Conservation (phyloP, 2,888 invertebrate species). For the Stomorhina lunata region DNA sequence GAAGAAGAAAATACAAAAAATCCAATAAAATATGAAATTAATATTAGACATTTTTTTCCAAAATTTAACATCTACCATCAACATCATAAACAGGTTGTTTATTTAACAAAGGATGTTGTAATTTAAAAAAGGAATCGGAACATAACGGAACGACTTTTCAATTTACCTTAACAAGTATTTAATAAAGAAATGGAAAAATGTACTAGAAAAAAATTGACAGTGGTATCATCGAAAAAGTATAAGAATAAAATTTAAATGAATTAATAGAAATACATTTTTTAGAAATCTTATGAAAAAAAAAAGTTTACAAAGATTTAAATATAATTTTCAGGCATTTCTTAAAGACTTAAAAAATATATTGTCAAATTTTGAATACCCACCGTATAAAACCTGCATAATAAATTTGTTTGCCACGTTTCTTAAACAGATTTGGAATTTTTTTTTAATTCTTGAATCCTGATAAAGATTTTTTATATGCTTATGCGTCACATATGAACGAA, state of each 20-base stretch:
- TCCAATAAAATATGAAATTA: conserved; percentile 54
- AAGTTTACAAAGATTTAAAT: neutral
- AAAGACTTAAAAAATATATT: neutral
- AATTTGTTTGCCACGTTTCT: conserved; percentile 48
- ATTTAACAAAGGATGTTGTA: conserved; percentile 30
- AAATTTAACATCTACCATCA: neutral
- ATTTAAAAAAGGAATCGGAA: conserved; percentile 11
- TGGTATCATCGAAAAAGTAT: neutral
- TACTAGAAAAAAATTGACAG: neutral
- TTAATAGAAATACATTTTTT: neutral
- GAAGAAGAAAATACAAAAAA: neutral
- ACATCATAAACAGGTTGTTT: conserved; percentile 48
- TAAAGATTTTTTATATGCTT: neutral
- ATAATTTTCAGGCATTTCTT: neutral
- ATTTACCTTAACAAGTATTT: conserved; percentile 27
- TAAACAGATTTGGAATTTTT: conserved; percentile 50
- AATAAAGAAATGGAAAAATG: neutral
- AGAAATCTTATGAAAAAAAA: neutral
- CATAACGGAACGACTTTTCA: conserved; percentile 29
- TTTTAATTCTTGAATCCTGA: conserved; percentile 1
- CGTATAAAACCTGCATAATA: conserved; percentile 26
- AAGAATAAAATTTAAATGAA: conserved; percentile 4
- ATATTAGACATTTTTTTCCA: conserved; percentile 39
- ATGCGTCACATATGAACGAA: neutral
- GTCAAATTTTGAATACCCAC: neutral